phyloP scores from a whole-genome alignment of 2,888 invertebrate species.

The Caenorhabditis sp. region DNA sequence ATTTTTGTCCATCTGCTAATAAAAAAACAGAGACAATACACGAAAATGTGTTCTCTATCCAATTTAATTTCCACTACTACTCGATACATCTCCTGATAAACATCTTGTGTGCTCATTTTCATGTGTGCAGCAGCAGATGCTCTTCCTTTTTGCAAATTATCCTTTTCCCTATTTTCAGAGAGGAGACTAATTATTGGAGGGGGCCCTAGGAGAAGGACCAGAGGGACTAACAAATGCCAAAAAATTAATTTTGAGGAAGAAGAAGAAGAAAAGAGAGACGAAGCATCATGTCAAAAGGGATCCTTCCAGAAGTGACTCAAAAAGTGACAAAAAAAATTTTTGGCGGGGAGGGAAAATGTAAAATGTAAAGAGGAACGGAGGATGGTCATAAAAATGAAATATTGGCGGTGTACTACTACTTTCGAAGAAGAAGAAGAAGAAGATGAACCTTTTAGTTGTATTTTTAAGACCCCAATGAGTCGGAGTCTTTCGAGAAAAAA shows the following conservation, averaged over 20 bases:
- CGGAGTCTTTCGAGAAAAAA: neutral
- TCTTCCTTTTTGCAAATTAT: conserved; percentile 8
- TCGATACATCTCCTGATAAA: neutral
- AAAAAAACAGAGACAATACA: too few species aligned
- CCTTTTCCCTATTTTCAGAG: neutral
- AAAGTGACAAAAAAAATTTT: conserved; percentile 11
- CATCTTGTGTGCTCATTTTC: neutral
- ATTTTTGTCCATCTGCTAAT: neutral
- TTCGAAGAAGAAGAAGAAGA: neutral
- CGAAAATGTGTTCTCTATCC: neutral
- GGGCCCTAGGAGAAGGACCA: neutral
- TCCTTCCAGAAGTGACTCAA: conserved; percentile 6
- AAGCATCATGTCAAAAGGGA: conserved; percentile 3
- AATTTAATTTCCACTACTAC: neutral
- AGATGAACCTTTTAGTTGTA: conserved; percentile 17
- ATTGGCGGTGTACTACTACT: neutral
- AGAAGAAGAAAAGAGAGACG: conserved; percentile 2
- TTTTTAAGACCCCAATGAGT: neutral
- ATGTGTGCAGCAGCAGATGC: neutral
- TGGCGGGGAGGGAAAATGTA: neutral
- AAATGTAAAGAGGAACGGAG: neutral
- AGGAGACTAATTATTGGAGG: conserved; percentile 33
- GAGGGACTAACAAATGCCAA: conserved; percentile 21
- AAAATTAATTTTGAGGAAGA: conserved; percentile 31
- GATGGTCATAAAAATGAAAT: conserved; percentile 25